Conservation (phyloP, 2,888 invertebrate species). For the Rhagophthalmus giganteus region DNA sequence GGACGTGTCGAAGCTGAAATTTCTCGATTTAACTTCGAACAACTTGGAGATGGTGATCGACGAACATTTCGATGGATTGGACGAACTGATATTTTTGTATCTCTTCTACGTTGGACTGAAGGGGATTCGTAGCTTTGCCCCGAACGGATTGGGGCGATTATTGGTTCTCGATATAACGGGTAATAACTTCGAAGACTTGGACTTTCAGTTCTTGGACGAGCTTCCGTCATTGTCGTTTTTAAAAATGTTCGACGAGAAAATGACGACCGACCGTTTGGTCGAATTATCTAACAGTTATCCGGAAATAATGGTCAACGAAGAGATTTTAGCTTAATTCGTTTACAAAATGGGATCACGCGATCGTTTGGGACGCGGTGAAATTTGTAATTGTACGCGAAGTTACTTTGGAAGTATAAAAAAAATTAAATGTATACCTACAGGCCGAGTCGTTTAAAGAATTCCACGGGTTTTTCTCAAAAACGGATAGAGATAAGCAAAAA, state of each 20-base stretch:
- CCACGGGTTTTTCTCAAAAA: too few species aligned
- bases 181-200: neutral
- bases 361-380: too few species aligned
- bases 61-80: neutral
- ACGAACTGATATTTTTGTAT: neutral
- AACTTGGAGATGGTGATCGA: neutral
- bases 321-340: too few species aligned
- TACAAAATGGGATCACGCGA: too few species aligned
- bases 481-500: too few species aligned
- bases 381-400: too few species aligned
- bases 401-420: too few species aligned
- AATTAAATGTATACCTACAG: too few species aligned
- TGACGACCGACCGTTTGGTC: neutral
- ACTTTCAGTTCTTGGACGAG: neutral
- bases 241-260: neutral
- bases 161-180: neutral
- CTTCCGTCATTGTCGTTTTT: neutral
- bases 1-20: neutral
- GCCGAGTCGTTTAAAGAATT: too few species aligned
- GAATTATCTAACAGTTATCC: neutral
- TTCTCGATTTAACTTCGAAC: neutral
- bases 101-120: neutral
- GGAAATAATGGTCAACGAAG: neutral
- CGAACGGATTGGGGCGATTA: neutral
- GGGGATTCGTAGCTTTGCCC: neutral